Evolutionary conservation across 2,888 invertebrate genomes (phyloP).

Genomic region (Hypsopygia costalis): DNA sequence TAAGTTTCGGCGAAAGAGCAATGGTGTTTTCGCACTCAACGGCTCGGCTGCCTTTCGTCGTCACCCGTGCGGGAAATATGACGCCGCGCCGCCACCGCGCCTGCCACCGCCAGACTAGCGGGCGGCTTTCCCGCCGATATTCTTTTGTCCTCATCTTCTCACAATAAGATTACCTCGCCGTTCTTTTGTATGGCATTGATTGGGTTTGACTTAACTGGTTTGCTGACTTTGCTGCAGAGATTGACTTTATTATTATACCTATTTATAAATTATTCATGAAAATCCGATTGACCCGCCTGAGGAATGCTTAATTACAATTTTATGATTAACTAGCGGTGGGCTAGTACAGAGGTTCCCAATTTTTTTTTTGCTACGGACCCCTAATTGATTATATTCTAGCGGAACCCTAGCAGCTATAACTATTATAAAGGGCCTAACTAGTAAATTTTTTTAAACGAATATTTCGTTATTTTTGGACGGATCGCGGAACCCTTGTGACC

Average conservation of each 20-base stretch:
- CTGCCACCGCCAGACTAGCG: conserved; percentile 61
- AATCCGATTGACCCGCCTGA: too few species aligned
- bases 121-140: conserved; percentile 47
- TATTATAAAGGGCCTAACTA: too few species aligned
- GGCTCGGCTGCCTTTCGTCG: conserved; percentile 45
- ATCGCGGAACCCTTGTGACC: too few species aligned
- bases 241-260: background rate
- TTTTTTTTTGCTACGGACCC: too few species aligned
- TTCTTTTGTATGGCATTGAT: conserved; percentile 61
- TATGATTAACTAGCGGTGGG: too few species aligned
- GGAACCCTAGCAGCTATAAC: too few species aligned
- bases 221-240: conserved; percentile 32
- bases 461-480: too few species aligned
- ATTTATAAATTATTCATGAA: background rate
- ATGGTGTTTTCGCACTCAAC: conserved; percentile 53
- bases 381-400: too few species aligned
- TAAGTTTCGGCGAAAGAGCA: conserved; percentile 64
- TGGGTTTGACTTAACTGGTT: conserved; percentile 55
- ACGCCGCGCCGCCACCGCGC: conserved; percentile 31
- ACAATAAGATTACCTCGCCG: conserved; percentile 64
- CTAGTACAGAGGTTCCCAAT: too few species aligned
- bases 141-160: conserved; percentile 47
- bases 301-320: too few species aligned
- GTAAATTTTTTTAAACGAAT: too few species aligned
- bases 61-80: conserved; percentile 72